A percentile compares a stretch with the other conserved stretches of the same genome.
These are phyloP conservation scores for Acanthiza pusilla DNA, from an alignment of 2,797 vertebrate species.

Conservation along the genomic window DNA sequence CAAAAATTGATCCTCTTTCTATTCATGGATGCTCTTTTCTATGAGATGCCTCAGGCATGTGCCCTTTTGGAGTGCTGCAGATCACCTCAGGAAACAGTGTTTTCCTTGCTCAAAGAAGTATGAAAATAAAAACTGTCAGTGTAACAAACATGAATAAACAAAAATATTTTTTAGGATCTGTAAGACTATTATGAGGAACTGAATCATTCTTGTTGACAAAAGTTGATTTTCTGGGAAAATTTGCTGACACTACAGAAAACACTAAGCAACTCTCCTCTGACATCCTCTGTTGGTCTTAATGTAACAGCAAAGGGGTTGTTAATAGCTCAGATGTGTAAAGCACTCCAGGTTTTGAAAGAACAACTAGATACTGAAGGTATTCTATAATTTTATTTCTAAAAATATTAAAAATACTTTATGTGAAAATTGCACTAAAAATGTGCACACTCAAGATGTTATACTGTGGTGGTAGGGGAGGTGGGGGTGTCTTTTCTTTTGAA, in stretches of 20 bases:
- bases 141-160: background rate
- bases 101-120: background rate
- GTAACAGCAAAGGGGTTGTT: background rate
- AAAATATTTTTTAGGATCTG: background rate
- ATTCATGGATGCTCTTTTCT: background rate
- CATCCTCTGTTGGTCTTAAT: background rate
- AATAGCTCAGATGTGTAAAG: background rate
- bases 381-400: background rate
- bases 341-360: background rate
- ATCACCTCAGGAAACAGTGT: background rate
- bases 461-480: accelerated
- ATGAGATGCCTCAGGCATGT: background rate
- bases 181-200: background rate
- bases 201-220: background rate
- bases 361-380: background rate
- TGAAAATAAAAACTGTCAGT: background rate
- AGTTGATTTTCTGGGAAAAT: background rate
- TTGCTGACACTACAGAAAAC: background rate
- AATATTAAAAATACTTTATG: background rate
- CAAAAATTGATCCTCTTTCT: background rate
- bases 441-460: background rate
- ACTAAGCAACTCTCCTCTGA: background rate
- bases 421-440: background rate
- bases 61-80: background rate
- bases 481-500: background rate